A percentile compares a stretch with the other conserved stretches of the same genome.
Conservation (phyloP, 2,113 vertebrate species). For the Setophaga kirtlandii region DNA sequence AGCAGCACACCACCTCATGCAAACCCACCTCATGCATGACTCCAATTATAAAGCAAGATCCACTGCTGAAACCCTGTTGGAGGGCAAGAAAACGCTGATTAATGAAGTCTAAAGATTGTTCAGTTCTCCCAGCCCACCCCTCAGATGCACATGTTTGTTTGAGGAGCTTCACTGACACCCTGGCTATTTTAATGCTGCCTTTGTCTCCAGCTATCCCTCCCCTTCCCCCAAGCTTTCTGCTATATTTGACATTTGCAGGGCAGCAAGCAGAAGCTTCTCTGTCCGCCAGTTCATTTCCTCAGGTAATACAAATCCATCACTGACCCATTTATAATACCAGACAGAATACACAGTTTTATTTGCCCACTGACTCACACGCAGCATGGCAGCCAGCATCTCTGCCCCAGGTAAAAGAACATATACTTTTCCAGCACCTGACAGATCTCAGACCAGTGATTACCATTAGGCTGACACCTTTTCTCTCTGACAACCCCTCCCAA, state of each 20-base stretch:
- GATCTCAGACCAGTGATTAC: background rate
- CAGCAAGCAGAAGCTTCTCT: constrained; percentile 28
- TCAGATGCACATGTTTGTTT: background rate
- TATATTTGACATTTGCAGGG: constrained; percentile 49
- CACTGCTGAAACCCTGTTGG: background rate
- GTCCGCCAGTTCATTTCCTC: constrained; percentile 46
- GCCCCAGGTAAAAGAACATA: background rate
- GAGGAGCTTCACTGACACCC: background rate
- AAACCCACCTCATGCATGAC: background rate
- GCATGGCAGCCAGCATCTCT: background rate
- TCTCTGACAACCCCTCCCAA: background rate
- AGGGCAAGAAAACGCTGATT: background rate
- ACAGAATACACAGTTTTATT: constrained; percentile 18
- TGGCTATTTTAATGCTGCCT: background rate
- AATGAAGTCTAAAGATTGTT: background rate
- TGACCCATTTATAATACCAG: constrained; percentile 54
- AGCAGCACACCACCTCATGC: background rate
- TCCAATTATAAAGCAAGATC: background rate
- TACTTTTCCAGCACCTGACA: background rate
- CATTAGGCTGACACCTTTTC: background rate
- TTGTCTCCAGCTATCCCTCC: constrained; percentile 7
- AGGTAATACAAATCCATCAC: constrained; percentile 57
- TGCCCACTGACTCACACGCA: background rate
- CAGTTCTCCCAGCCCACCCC: background rate
- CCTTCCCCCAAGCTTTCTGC: constrained; percentile 17